Percentiles rank a stretch among this genome's conserved stretches.
Evolutionary conservation across 2,113 vertebrate genomes (phyloP).

Genomic region (Cephalopholis sonnerati): DNA sequence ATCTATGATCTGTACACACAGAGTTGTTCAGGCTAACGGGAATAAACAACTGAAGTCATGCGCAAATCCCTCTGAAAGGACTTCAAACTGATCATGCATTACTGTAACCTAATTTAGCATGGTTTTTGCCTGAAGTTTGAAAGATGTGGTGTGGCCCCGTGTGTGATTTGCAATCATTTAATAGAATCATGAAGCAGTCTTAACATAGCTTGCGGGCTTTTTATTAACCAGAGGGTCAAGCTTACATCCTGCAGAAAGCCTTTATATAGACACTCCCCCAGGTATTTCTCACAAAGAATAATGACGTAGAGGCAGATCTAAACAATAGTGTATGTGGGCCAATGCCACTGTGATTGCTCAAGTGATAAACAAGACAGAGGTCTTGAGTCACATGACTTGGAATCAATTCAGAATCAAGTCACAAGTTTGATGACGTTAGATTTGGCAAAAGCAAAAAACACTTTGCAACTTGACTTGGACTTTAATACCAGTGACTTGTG

Average conservation of each 20-base stretch:
- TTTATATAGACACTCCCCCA: slow-evolving; percentile 39
- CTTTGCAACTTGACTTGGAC: no score
- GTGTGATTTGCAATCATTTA: slow-evolving; percentile 1
- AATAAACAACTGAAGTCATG: background rate
- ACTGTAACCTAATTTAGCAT: background rate
- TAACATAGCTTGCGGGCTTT: background rate
- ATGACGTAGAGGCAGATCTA: slow-evolving; percentile 37
- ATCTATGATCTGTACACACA: background rate
- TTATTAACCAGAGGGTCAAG: slow-evolving; percentile 20
- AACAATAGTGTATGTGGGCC: slow-evolving; percentile 42
- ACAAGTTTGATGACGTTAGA: no score
- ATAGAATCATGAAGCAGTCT: background rate
- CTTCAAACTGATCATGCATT: background rate
- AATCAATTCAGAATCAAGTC: no score
- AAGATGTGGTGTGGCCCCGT: background rate
- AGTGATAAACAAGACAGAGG: background rate
- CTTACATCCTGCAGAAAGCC: slow-evolving; percentile 14
- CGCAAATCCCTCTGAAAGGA: background rate
- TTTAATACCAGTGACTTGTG: no score
- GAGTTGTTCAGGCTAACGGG: background rate
- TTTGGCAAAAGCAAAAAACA: no score
- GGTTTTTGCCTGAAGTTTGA: background rate
- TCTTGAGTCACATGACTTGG: no score
- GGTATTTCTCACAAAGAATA: slow-evolving; percentile 36
- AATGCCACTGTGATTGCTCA: background rate